phyloP scores from a whole-genome alignment of 2,888 invertebrate genomes.

The Gnatocerus cornutus region DNA sequence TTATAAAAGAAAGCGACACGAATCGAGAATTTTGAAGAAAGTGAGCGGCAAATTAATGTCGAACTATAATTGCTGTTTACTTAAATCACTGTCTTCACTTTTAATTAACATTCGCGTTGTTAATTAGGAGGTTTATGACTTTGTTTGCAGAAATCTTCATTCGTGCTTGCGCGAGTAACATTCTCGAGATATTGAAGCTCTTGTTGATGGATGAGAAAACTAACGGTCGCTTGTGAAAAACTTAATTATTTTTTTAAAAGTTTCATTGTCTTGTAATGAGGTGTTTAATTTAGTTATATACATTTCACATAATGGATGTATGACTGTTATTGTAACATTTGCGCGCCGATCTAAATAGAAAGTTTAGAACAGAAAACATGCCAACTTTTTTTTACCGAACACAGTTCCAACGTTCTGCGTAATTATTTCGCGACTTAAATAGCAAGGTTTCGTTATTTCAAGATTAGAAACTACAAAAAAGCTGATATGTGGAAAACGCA shows the following conservation, averaged over 20 bases:
- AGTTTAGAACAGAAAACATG: too few relatives aligned
- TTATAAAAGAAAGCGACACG: conserved; percentile 33
- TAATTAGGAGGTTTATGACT: neutral
- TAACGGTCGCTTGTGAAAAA: neutral
- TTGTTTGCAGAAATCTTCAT: conserved; percentile 5
- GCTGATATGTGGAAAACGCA: too few relatives aligned
- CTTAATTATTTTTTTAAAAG: neutral
- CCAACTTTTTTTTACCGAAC: too few relatives aligned
- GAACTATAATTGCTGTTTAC: conserved; percentile 8
- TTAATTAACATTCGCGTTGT: neutral
- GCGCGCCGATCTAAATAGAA: too few relatives aligned
- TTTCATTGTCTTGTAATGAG: too few relatives aligned
- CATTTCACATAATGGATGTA: too few relatives aligned
- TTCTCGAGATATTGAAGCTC: neutral
- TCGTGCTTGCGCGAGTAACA: neutral
- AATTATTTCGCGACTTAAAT: too few relatives aligned
- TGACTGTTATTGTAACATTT: too few relatives aligned
- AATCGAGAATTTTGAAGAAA: conserved; percentile 35
- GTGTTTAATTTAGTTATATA: too few relatives aligned
- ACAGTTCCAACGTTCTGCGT: too few relatives aligned
- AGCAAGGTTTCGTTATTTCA: too few relatives aligned
- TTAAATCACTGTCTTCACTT: conserved; percentile 10
- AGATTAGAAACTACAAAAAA: too few relatives aligned
- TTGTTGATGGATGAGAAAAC: neutral
- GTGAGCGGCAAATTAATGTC: conserved; percentile 27